These are phyloP conservation scores for Phyllostomus hastatus DNA, from an alignment of 2,113 vertebrate species.

Conservation along the genomic window DNA sequence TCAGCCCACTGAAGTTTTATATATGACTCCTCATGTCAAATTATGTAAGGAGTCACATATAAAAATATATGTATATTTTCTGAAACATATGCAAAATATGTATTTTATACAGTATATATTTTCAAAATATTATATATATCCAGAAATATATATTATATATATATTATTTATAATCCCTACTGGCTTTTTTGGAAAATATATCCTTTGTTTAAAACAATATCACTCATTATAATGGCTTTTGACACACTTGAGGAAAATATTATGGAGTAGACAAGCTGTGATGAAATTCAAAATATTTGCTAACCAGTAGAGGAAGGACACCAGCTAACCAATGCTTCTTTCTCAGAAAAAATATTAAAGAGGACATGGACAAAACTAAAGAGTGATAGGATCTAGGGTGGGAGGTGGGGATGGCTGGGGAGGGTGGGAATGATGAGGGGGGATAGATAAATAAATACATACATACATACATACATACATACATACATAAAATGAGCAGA, in stretches of 20 bases:
- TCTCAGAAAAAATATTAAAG: neutral
- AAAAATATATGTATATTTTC: neutral
- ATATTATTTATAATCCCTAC: neutral
- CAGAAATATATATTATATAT: neutral
- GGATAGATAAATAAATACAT: too few species aligned
- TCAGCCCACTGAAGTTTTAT: neutral
- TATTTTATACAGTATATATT: neutral
- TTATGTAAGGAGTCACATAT: neutral
- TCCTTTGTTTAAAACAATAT: neutral
- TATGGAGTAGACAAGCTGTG: neutral
- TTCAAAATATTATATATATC: neutral
- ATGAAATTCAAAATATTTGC: slow-evolving; percentile 8
- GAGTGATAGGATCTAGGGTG: too few species aligned
- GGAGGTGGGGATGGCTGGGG: too few species aligned
- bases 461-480: too few species aligned
- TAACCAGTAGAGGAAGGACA: neutral
- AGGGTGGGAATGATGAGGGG: too few species aligned
- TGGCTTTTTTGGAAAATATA: neutral
- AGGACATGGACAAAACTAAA: too few species aligned
- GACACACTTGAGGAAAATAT: neutral
- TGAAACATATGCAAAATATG: neutral
- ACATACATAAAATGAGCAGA: too few species aligned
- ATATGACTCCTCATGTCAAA: neutral
- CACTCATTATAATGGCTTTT: neutral
- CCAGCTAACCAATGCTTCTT: neutral